A percentile compares a stretch with the other conserved stretches of the same genome.
These are phyloP conservation scores for Phoebastria nigripes DNA, from an alignment of 2,797 vertebrate species.

Conservation along the genomic window DNA sequence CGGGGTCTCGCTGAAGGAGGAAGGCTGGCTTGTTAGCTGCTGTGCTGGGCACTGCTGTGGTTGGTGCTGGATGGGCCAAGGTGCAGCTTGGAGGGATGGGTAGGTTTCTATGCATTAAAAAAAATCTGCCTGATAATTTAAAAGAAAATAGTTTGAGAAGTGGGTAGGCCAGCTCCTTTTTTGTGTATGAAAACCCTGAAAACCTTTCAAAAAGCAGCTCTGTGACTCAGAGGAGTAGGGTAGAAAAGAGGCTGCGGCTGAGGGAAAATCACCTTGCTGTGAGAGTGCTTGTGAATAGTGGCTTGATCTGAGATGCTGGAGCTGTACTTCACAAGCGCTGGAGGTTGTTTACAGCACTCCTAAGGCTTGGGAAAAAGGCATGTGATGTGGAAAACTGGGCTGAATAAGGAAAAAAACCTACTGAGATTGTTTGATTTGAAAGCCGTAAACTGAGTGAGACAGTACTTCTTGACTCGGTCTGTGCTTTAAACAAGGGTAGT, in stretches of 20 bases:
- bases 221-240: background rate
- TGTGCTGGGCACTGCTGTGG: rapidly evolving
- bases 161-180: background rate
- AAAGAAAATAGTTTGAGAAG: too few species aligned
- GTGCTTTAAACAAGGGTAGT: rapidly evolving
- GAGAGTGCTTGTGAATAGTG: rapidly evolving
- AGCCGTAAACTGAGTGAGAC: rapidly evolving
- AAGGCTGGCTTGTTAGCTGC: background rate
- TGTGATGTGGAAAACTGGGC: too few species aligned
- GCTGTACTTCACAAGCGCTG: rapidly evolving
- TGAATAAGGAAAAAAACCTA: rapidly evolving
- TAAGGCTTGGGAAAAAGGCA: background rate
- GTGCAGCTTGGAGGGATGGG: rapidly evolving
- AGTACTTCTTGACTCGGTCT: rapidly evolving
- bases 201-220: rapidly evolving
- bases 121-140: rapidly evolving
- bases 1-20: rapidly evolving
- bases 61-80: rapidly evolving
- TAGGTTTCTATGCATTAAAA: rapidly evolving
- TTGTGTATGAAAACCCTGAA: rapidly evolving
- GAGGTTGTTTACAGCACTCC: background rate
- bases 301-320: background rate
- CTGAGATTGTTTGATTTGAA: too few species aligned
- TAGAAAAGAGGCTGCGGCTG: background rate
- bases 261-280: rapidly evolving